Evolutionary conservation across 2,888 invertebrate genomes (phyloP), one percentile per base, ranked within the genome.

Genomic region (Drosophila subquinaria): DNA sequence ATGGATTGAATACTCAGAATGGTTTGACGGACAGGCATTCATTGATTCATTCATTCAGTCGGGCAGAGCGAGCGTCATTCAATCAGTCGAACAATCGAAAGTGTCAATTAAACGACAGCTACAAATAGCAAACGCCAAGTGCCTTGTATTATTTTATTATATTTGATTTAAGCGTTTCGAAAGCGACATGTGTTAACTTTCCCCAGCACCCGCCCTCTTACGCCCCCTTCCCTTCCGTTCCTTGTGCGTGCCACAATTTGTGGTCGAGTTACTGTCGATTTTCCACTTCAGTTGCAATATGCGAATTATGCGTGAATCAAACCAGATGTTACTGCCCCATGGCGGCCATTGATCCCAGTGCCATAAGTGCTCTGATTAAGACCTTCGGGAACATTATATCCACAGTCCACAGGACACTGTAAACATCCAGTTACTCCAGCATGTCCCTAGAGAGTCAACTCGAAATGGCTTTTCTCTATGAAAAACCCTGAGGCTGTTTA

Each of bases 61-160:
- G 36, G 35, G 45, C 68, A 43, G 38, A 38, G 52, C 33, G 48
- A 38, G 45, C 64, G 61, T 70, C 65, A 69, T 61, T 66, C 64
- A 69, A 64, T 71, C 69, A 72, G 77, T 66, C 38, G 47, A 66
- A 86, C 81, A 91, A 82, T 82, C 83, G 89, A 82, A 90, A 90
- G 90, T 90, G 85, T 87, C 91, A 90, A 91, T 90, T 90, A 82
- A 88, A 76, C 72, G 71, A 61, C 70, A 71, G 67, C 71, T 66
- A 69, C 61, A 69, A 75, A 65, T 67, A 67, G 69, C 79, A 47
- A 67, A 69, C 53, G 69, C 59, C 73, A 72, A 78, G 71, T 69
- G 69, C 48, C 67, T 67, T 69, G 48, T 85, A 81, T 77, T 76
- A 82, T 82, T 85, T 81, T 82, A 82, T 82, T 85, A 76, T 77